Percentiles rank a stretch among this genome's conserved stretches.
phyloP scores from a whole-genome alignment of 2,888 invertebrate genomes.

The Danaus chrysippus region DNA sequence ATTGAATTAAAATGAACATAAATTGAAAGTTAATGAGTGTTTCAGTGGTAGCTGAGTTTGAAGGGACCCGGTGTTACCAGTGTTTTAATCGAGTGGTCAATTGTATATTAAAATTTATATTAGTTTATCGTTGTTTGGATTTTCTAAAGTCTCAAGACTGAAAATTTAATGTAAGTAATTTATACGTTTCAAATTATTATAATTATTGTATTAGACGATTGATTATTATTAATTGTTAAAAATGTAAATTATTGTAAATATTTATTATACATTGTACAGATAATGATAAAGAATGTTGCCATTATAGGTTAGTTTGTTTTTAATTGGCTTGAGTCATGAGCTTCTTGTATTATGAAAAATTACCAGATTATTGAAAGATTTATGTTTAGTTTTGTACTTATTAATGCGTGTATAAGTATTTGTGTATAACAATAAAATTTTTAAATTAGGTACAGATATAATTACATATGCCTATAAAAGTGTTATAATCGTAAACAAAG shows the following conservation, averaged over 20 bases:
- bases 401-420: neutral
- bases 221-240: conserved; percentile 2
- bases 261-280: conserved; percentile 21
- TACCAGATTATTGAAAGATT: conserved; percentile 14
- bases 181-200: neutral
- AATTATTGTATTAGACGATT: neutral
- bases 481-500: no score
- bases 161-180: conserved; percentile 21
- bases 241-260: conserved; percentile 15
- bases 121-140: conserved; percentile 22
- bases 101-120: conserved; percentile 19
- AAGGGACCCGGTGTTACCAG: neutral
- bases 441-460: no score
- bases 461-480: no score
- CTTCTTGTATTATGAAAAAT: conserved; percentile 17
- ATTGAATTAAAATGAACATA: conserved; percentile 3
- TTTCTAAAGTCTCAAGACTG: conserved; percentile 30
- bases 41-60: conserved; percentile 1
- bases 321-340: conserved; percentile 15
- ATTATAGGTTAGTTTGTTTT: conserved; percentile 31
- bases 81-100: conserved; percentile 15
- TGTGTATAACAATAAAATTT: no score
- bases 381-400: conserved; percentile 9
- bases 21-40: neutral
- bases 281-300: conserved; percentile 32